These are phyloP conservation scores for Silvanus unidentatus DNA, from an alignment of 2,888 invertebrate species.

Conservation along the genomic window DNA sequence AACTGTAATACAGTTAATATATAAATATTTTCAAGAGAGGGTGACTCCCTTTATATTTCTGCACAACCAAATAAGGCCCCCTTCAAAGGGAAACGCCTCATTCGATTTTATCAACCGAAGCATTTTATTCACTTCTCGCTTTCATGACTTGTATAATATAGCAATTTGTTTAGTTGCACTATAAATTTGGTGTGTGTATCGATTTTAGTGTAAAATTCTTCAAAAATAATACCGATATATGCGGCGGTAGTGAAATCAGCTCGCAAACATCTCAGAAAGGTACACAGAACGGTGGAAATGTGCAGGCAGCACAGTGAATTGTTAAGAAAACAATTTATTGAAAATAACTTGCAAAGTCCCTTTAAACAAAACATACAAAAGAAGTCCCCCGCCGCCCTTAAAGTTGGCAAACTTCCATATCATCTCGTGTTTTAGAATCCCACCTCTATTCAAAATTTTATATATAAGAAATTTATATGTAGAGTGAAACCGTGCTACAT, in stretches of 20 bases:
- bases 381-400: constrained; percentile 9
- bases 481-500: constrained; percentile 40
- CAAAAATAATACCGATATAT: too few species aligned
- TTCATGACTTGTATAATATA: constrained; percentile 43
- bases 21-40: constrained; percentile 39
- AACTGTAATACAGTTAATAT: constrained; percentile 40
- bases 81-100: constrained; percentile 32
- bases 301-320: too few species aligned
- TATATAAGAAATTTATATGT: constrained; percentile 41
- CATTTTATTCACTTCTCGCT: constrained; percentile 41
- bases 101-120: constrained; percentile 41
- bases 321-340: background rate
- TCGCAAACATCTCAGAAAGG: too few species aligned
- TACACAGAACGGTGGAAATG: too few species aligned
- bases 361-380: constrained; percentile 15
- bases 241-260: too few species aligned
- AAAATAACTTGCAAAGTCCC: constrained; percentile 5
- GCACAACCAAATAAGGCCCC: background rate
- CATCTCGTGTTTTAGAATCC: constrained; percentile 28
- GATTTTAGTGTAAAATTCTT: too few species aligned
- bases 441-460: constrained; percentile 37
- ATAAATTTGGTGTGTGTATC: too few species aligned
- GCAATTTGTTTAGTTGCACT: constrained; percentile 35
- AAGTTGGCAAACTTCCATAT: constrained; percentile 33
- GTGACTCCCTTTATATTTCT: constrained; percentile 19